Evolutionary conservation across 1,140 invertebrate species (phyloP).

Genomic region (Mamestra configurata): DNA sequence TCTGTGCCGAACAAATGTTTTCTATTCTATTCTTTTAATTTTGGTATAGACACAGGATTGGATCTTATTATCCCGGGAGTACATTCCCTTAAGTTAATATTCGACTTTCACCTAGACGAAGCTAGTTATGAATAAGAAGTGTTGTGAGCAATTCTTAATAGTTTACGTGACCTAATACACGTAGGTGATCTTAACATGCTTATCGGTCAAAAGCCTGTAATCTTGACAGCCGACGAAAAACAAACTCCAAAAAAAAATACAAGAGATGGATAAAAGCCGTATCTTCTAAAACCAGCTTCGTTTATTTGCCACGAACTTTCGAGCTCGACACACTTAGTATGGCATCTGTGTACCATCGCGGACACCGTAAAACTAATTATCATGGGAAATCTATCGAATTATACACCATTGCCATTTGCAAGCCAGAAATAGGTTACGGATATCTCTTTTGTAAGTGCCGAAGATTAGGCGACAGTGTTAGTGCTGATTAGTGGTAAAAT

Average conservation of each 20-base stretch:
- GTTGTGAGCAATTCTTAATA: no score
- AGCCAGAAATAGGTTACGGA: background rate
- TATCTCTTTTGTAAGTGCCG: conserved; percentile 5
- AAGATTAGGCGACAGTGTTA: no score
- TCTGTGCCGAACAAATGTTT: no score
- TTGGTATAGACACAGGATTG: no score
- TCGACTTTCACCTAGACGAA: no score
- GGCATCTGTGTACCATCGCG: conserved; percentile 18
- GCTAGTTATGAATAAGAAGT: no score
- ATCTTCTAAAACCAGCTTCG: conserved; percentile 21
- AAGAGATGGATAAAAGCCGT: conserved; percentile 8
- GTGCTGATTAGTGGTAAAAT: no score
- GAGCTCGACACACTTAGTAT: conserved; percentile 41
- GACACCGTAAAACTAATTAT: conserved; percentile 36
- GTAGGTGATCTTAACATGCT: no score
- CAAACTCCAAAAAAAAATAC: background rate
- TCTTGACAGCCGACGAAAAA: background rate
- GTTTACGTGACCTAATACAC: no score
- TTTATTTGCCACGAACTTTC: conserved; percentile 35
- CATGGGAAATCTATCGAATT: conserved; percentile 42
- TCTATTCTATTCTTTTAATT: no score
- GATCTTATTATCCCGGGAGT: no score
- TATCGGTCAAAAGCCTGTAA: background rate
- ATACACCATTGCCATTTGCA: background rate
- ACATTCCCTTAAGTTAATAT: no score